Conservation (phyloP, 2,113 vertebrate genomes). For the Crotophaga sulcirostris region DNA sequence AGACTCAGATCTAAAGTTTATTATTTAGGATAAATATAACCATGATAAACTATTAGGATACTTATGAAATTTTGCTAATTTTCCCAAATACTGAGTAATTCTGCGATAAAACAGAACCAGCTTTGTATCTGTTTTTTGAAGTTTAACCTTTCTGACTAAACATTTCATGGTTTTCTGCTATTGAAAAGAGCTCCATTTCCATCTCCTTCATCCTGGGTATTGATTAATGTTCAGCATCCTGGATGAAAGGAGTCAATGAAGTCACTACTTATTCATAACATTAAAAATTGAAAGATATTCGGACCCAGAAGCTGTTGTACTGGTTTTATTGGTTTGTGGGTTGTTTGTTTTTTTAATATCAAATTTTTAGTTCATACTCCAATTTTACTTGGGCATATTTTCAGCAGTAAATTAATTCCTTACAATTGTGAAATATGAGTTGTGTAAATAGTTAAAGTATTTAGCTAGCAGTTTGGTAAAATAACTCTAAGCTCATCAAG, state of each 20-base stretch:
- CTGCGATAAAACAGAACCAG: not conserved
- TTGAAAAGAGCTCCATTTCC: not conserved
- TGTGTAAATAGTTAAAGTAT: not conserved
- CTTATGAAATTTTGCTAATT: not conserved
- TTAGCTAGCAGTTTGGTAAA: not conserved
- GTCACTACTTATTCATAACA: not conserved
- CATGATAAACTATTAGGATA: not conserved
- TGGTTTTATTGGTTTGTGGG: not conserved
- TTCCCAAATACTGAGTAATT: not conserved
- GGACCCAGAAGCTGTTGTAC: not conserved
- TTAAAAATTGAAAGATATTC: not conserved
- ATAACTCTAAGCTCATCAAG: not conserved
- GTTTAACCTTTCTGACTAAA: not conserved
- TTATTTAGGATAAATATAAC: not conserved
- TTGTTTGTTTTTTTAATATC: not conserved
- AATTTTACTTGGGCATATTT: not conserved
- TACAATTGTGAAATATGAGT: not conserved
- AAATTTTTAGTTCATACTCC: not conserved
- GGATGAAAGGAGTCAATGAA: not conserved
- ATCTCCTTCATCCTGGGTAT: not conserved
- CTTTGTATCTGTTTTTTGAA: not conserved
- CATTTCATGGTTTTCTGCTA: not conserved
- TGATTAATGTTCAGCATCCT: not conserved
- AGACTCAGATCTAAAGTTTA: not conserved
- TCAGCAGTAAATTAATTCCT: not conserved